Evolutionary conservation across 2,113 vertebrate species (phyloP), one percentile per base, ranked within the genome.

Genomic region (Vidua chalybeata): DNA sequence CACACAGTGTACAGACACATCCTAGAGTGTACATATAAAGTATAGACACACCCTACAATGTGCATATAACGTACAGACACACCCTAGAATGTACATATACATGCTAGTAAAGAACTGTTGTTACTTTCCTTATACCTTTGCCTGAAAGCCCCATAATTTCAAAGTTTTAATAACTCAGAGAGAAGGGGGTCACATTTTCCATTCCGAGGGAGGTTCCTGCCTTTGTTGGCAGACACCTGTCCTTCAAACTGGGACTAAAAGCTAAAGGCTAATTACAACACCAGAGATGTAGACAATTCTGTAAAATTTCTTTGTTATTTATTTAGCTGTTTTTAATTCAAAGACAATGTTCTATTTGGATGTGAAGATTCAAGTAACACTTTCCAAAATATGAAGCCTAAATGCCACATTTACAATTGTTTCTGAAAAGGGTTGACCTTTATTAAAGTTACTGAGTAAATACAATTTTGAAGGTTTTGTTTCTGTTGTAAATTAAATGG

Each of bases 321-420:
- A 96, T 94, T 90, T 97, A 75, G 94, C 87, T 94, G 85, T 92
- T 95, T 96, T 91, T 89, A 74, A 63, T 90, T 81, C 82, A 77
- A 93, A 96, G 35, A 48, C 72, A 92, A 78, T 80, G 39, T 87
- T 96, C 89, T 92, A 62, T 93, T 93, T 95, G 90, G 94, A 87
- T 93, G 79, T 78, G 85, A 95, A 92, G 63, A 97, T 94, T 97
- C 96, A 96, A 96, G 96, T 96, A 97, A 97, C 95, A 69, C 94
- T 96, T 97, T 87, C 84, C 81, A 96, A 97, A 98, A 96, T 97
- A 97, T 95, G 94, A 97, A 95, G 95, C 87, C 84, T 96, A 98
- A 98, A 98, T 98, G 98, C 97, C 97, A 98, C 97, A 98, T 98
- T 97, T 98, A 97, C 97, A 98, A 97, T 98, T 98, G 96, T 98